phyloP scores from a whole-genome alignment of 2,797 vertebrate genomes.

The Tadarida brasiliensis region DNA sequence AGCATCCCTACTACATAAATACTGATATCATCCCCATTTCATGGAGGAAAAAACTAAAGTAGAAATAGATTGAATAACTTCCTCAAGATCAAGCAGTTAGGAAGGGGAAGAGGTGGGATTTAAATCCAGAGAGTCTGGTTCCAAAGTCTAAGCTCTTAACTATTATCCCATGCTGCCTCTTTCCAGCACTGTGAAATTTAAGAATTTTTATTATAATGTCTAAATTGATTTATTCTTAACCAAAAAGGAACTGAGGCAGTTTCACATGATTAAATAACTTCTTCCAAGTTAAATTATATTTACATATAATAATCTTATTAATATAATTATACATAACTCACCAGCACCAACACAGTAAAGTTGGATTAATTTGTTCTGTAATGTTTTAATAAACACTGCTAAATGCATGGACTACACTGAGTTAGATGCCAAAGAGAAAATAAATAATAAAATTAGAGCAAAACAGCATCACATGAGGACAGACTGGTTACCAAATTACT shows the following conservation, averaged over 20 bases:
- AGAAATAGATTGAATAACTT: not conserved
- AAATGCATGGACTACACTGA: not conserved
- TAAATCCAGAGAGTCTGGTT: slow-evolving; percentile 11
- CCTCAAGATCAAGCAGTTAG: not conserved
- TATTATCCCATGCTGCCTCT: not conserved
- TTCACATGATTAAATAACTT: slow-evolving; percentile 49
- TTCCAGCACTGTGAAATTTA: not conserved
- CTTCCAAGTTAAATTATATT: slow-evolving; percentile 18
- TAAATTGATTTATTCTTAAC: not conserved
- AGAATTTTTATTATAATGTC: not conserved
- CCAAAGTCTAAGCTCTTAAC: not conserved
- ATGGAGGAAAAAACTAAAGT: slow-evolving; percentile 14
- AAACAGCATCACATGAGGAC: not conserved
- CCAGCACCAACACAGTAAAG: not conserved
- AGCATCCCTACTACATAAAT: slow-evolving; percentile 5
- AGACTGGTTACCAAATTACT: not conserved
- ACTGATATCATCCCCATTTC: not conserved
- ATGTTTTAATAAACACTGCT: slow-evolving; percentile 16
- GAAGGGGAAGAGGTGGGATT: not conserved
- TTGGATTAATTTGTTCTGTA: not conserved
- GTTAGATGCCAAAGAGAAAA: not conserved
- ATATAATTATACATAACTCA: not conserved
- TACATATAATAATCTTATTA: not conserved
- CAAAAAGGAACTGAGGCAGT: not conserved
- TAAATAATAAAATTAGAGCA: not conserved